Base-by-base conservation (phyloP, 2,113 vertebrate species). In the Ciconia maguari region DNA sequence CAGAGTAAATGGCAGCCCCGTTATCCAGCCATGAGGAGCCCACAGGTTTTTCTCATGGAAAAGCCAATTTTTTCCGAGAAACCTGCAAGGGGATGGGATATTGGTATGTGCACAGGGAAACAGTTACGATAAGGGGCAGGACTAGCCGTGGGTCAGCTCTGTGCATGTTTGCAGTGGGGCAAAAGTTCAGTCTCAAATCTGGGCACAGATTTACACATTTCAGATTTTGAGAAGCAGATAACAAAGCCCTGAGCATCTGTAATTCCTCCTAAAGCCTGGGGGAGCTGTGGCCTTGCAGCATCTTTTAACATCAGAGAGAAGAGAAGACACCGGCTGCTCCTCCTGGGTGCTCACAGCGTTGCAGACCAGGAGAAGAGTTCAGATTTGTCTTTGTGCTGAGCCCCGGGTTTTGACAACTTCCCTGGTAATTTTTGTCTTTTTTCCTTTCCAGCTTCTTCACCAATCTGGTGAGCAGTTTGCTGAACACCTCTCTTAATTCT, bases 281-380 rank as follows among this genome's bases (percentile, higher is more conserved):
- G 92, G 79, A 93, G 93, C 93, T 69, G 27, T 60, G 89, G 44
- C 65, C 49, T 72, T 7, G 27, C 11, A 0, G 65, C 76, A 32
- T 27, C 60, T 41, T 44, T 13, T 69, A 25, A 13, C 16, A 8
- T 13, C 27, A 24, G 70, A 46, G 84, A 9, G 0, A 8, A 42
- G 11, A 54, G 48, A 6, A 49, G 52, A 10, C 1, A 17, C 38
- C 0, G 13, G 10, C 22, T 2, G 20, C 16, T 88, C 10, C 20
- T 55, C 29, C 3, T 9, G 7, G 2, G 16, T 0, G 5, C 3
- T 6, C 6, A 7, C 16, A 14, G 71, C 4, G 1, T 4, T 14
- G 13, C 32, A 16, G 7, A 21, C 6, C 58, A 8, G 44, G 34
- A 6, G 20, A 14, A 25, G 24, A 25, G 32, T 29, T 76, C 8